phyloP scores from a whole-genome alignment of 2,113 vertebrate species.

The Glareola pratincola region DNA sequence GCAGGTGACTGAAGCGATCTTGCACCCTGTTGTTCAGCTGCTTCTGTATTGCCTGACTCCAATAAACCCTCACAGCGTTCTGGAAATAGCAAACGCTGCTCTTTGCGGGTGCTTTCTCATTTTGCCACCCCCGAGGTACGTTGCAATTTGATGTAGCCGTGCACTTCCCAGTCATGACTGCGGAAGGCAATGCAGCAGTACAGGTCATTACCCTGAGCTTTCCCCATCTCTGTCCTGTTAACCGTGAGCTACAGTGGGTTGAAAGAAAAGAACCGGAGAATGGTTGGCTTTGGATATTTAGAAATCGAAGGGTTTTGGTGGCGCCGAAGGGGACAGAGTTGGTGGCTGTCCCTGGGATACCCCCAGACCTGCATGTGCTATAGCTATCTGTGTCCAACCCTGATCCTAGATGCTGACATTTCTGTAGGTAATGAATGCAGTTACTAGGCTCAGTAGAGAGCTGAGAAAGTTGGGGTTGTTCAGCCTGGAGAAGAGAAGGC shows the following conservation, averaged over 20 bases:
- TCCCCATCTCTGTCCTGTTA: neutral
- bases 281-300: neutral
- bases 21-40: neutral
- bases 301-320: neutral
- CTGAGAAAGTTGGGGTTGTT: no score
- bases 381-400: neutral
- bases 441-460: neutral
- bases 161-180: neutral
- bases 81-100: neutral
- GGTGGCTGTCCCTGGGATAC: neutral
- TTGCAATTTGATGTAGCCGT: neutral
- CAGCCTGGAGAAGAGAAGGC: no score
- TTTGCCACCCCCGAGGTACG: accelerated
- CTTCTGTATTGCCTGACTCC: neutral
- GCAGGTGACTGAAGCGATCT: neutral
- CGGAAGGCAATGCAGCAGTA: neutral
- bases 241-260: neutral
- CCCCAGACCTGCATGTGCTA: accelerated
- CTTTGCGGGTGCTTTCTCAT: neutral
- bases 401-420: neutral
- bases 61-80: accelerated
- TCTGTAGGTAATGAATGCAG: neutral
- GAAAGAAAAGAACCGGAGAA: neutral
- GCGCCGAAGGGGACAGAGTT: neutral
- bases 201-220: neutral